Percentiles rank a stretch among this genome's conserved stretches.
Conservation (phyloP, 2,888 invertebrate genomes). For the Megastigmus dorsalis region DNA sequence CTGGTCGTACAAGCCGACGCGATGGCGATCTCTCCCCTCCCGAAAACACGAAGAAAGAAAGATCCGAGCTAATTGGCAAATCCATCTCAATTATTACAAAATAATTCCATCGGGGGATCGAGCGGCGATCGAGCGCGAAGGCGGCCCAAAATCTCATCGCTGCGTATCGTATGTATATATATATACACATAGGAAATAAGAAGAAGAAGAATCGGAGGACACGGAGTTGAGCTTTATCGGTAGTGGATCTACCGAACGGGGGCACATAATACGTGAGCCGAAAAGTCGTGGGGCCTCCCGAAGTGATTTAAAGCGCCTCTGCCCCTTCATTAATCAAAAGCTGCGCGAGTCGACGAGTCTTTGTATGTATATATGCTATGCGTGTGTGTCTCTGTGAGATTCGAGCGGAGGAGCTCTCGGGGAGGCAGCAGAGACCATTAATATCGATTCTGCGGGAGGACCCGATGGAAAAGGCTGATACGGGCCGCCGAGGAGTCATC, state of each 20-base stretch:
- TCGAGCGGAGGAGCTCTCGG: not conserved
- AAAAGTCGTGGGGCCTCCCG: constrained; percentile 1
- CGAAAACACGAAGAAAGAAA: not conserved
- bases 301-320: constrained; percentile 36
- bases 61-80: constrained; percentile 35
- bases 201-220: no score
- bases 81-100: constrained; percentile 43
- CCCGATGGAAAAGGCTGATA: not conserved
- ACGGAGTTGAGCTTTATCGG: not conserved
- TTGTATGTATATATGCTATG: not conserved
- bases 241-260: not conserved
- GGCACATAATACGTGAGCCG: constrained; percentile 9
- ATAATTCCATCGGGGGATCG: not conserved
- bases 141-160: no score
- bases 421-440: not conserved
- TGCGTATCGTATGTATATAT: no score
- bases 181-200: no score
- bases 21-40: constrained; percentile 35
- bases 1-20: not conserved
- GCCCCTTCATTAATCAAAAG: constrained; percentile 44
- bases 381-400: not conserved
- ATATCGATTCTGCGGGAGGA: constrained; percentile 5
- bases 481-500: not conserved
- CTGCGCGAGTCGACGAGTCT: not conserved
- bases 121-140: not conserved